Conservation (phyloP, 1,140 invertebrate species). For the Orchestia grillus region DNA sequence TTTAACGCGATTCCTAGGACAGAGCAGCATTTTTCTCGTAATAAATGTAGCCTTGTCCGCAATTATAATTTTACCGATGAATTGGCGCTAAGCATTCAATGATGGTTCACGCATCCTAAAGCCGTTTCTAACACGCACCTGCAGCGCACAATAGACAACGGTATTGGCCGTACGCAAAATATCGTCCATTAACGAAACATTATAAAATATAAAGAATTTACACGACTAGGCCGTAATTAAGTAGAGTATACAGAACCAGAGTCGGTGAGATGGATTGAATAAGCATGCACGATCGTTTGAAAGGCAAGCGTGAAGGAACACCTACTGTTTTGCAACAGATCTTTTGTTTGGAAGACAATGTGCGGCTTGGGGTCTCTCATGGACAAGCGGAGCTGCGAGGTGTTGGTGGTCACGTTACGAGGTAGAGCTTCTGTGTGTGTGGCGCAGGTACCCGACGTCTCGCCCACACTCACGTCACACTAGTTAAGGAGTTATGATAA, state of each 20-base stretch:
- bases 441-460: neutral
- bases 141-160: neutral
- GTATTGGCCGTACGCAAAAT: neutral
- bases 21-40: too few relatives aligned
- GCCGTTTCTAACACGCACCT: neutral
- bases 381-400: neutral
- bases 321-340: neutral
- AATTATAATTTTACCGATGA: neutral
- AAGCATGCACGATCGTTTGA: neutral
- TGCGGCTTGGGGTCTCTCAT: neutral
- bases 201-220: neutral
- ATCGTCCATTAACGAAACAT: neutral
- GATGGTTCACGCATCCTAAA: neutral
- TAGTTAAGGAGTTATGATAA: too few relatives aligned
- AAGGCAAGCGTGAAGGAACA: neutral
- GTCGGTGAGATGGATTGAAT: too few relatives aligned
- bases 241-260: too few relatives aligned
- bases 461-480: too few relatives aligned
- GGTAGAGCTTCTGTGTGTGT: neutral
- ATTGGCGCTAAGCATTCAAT: neutral
- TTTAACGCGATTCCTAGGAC: too few relatives aligned
- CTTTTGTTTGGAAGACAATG: slow-evolving; percentile 34
- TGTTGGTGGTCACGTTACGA: neutral
- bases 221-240: neutral
- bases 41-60: too few relatives aligned